Percentiles rank a stretch among this genome's conserved stretches.
These are phyloP conservation scores for Drosophila monieri DNA, from an alignment of 2,888 invertebrate species.

Conservation along the genomic window DNA sequence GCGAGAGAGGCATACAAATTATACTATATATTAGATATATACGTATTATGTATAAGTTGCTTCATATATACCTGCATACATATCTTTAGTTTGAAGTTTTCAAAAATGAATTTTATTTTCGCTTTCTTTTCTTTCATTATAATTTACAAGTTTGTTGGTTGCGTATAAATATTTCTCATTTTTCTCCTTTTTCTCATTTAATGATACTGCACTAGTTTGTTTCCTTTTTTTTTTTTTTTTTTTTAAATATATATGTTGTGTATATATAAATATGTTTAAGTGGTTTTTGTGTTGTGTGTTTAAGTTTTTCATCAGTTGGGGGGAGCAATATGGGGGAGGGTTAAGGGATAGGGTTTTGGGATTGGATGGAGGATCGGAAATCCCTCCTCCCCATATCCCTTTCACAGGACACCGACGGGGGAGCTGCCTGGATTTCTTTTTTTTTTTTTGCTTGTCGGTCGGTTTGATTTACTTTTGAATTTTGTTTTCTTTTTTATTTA, in stretches of 20 bases:
- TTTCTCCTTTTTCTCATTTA: constrained; percentile 58
- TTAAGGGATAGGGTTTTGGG: constrained; percentile 15
- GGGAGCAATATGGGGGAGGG: constrained; percentile 55
- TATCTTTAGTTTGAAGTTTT: constrained; percentile 46
- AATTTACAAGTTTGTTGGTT: constrained; percentile 73
- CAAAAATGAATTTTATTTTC: constrained; percentile 53
- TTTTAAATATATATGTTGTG: constrained; percentile 44
- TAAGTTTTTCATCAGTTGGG: constrained; percentile 54
- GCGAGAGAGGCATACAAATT: constrained; percentile 31
- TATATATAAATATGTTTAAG: constrained; percentile 56
- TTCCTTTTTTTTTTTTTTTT: constrained; percentile 12
- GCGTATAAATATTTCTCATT: constrained; percentile 64
- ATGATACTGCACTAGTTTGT: constrained; percentile 66
- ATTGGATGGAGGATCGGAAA: constrained; percentile 6
- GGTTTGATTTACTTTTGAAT: constrained; percentile 47
- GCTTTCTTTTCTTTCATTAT: constrained; percentile 50
- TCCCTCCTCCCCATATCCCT: constrained; percentile 1
- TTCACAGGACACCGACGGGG: constrained; percentile 29
- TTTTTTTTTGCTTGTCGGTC: constrained; percentile 34
- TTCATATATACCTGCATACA: constrained; percentile 41
- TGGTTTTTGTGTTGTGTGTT: constrained; percentile 38
- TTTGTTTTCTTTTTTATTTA: constrained; percentile 63
- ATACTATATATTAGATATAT: constrained; percentile 39
- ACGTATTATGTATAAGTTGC: constrained; percentile 27
- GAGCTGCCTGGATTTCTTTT: constrained; percentile 31